Conservation (phyloP, 2,113 vertebrate genomes). For the Hippopotamus amphibius region DNA sequence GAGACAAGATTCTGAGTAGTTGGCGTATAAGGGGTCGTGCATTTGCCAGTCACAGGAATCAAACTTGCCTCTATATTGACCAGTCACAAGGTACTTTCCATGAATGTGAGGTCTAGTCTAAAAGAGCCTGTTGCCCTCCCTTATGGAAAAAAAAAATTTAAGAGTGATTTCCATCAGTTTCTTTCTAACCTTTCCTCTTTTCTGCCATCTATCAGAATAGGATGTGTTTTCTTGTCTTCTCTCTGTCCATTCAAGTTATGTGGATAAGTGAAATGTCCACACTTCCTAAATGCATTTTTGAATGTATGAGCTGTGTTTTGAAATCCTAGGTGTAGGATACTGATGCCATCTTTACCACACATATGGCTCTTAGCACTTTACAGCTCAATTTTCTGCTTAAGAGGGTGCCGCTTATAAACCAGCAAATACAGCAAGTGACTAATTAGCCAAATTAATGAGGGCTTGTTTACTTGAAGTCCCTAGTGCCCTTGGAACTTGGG, state of each 20-base stretch:
- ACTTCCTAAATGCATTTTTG: background rate
- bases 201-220: background rate
- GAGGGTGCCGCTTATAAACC: slow-evolving; percentile 70
- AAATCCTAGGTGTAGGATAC: slow-evolving; percentile 7
- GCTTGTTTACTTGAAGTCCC: slow-evolving; percentile 81
- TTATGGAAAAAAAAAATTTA: background rate
- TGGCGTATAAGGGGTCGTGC: background rate
- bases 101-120: background rate
- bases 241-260: background rate
- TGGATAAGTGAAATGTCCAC: slow-evolving; percentile 10
- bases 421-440: slow-evolving; percentile 79
- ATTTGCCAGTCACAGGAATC: background rate
- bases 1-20: too few relatives aligned
- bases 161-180: background rate
- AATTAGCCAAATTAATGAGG: slow-evolving; percentile 84
- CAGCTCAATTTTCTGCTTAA: slow-evolving; percentile 81
- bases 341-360: slow-evolving; percentile 36
- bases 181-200: background rate
- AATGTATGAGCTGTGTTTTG: background rate
- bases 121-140: background rate
- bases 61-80: background rate
- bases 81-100: background rate
- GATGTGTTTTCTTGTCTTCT: background rate
- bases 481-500: slow-evolving; percentile 73
- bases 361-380: slow-evolving; percentile 67